Conservation (phyloP, 1,140 invertebrate genomes). For the Cardiocondyla obscurior region DNA sequence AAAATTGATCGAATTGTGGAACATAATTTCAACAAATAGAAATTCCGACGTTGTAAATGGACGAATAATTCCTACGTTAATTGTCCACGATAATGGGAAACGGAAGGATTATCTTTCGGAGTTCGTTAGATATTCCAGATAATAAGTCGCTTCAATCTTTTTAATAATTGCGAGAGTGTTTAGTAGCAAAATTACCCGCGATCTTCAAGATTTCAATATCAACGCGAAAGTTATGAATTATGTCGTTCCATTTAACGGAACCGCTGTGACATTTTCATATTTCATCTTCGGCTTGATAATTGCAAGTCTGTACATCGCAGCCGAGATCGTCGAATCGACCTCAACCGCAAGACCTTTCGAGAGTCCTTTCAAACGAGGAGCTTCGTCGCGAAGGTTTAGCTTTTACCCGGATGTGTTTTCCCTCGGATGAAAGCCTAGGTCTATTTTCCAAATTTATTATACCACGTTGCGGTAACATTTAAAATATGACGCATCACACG, state of each 20-base stretch:
- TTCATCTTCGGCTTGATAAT: not conserved
- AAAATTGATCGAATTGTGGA: not conserved
- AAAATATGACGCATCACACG: not conserved
- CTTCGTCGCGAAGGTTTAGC: not conserved
- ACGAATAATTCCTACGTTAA: not conserved
- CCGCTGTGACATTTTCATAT: not conserved
- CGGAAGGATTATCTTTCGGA: not conserved
- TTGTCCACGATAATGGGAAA: not conserved
- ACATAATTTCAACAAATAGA: not conserved
- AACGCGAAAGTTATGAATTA: not conserved
- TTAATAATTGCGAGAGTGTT: not conserved
- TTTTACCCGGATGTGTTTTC: not conserved
- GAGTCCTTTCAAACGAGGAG: not conserved
- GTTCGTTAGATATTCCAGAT: not conserved
- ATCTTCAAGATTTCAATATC: not conserved
- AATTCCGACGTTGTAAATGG: not conserved
- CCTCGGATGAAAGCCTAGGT: not conserved
- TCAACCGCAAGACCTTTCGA: slow-evolving; percentile 10
- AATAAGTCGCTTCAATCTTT: not conserved
- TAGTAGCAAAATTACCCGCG: not conserved
- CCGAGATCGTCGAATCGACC: not conserved
- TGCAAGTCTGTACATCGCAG: not conserved
- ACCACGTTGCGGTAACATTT: not conserved
- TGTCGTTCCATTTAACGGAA: not conserved
- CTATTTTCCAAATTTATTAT: not conserved